Evolutionary conservation across 2,797 vertebrate species (phyloP), one percentile per base, ranked within the genome.

Genomic region (Acanthurus tractus): DNA sequence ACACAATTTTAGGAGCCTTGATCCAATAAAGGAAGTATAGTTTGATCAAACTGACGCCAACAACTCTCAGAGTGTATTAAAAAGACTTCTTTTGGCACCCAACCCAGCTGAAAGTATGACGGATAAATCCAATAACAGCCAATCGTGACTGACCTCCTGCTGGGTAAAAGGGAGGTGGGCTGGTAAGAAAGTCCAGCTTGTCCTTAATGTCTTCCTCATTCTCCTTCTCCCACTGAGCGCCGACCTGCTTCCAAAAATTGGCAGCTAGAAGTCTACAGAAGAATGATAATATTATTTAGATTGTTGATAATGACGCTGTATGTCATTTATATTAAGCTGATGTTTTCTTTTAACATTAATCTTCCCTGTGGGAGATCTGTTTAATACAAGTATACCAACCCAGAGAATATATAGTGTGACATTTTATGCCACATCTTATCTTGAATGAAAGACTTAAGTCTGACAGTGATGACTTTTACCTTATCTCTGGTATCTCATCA

Each of bases 131-230:
- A 57, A 55, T 61, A 10, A 68, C 18, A 34, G 17, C 8, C n/a
- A 54, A 38, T n/a, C 44, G 15, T 46, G 63, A 75, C 95, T 94
- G 77, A 99, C 98, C 96, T 91, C 93, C 96, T 14, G 81, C 55
- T 45, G 97, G 97, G 89, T 97, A 99, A 78, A 92, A 91, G 65
- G 94, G 36, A 2, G 96, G 96, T 2, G 92, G 90, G 0, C 88
- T 69, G 18, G 94, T 50, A 70, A 95, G 92, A 23, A 98, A 99
- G 89, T 99, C 96, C 90, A 98, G 92, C 88, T 98, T 99, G 90
- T 99, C 98, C 90, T 99, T 99, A 79, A 99, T 93, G 68, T 98
- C 97, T 0, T 96, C 96, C 86, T 98, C 97, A 8, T 99, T 99
- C 87, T 99, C 98, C 44, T 95, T 95, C 88, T 99, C 97, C 98